A percentile compares a stretch with the other conserved stretches of the same genome.
These are phyloP conservation scores for Luscinia luscinia DNA, from an alignment of 2,797 vertebrate genomes.

Conservation along the genomic window DNA sequence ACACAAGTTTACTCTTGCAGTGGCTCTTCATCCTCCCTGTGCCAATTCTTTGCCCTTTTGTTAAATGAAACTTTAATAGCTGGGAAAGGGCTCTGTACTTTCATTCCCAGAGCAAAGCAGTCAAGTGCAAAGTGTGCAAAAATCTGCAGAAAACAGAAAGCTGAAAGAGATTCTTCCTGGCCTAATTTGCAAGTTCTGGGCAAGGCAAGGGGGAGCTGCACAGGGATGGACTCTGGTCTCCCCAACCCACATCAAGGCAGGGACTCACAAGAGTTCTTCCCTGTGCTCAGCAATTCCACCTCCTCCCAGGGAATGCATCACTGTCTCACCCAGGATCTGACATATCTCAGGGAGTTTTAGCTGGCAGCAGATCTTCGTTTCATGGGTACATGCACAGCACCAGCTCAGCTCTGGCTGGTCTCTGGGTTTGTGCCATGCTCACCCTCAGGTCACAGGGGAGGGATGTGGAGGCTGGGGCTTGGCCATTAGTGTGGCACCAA, in stretches of 20 bases:
- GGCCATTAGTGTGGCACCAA: background rate
- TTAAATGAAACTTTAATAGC: conserved; percentile 58
- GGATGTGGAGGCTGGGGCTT: background rate
- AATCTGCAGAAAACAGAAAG: background rate
- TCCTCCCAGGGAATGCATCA: conserved; percentile 48
- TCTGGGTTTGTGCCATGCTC: fast-evolving
- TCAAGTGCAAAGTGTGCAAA: background rate
- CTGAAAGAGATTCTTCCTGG: conserved; percentile 38
- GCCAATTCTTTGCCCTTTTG: conserved; percentile 27
- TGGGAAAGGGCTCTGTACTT: conserved; percentile 63
- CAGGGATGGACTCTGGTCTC: background rate
- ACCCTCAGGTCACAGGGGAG: fast-evolving
- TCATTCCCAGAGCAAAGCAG: conserved; percentile 37
- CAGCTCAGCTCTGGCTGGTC: background rate
- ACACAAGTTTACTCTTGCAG: conserved; percentile 23
- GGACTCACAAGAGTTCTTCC: conserved; percentile 48
- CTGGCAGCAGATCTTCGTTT: background rate
- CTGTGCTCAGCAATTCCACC: conserved; percentile 62
- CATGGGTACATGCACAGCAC: background rate
- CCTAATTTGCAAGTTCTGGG: conserved; percentile 43
- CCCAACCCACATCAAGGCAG: conserved; percentile 26
- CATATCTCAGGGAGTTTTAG: background rate
- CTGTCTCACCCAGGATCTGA: background rate
- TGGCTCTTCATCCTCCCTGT: conserved; percentile 46
- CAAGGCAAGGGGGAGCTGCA: background rate